Percentiles rank a stretch among this genome's conserved stretches.
phyloP scores from a whole-genome alignment of 2,797 vertebrate genomes.

The Xenopus petersii region DNA sequence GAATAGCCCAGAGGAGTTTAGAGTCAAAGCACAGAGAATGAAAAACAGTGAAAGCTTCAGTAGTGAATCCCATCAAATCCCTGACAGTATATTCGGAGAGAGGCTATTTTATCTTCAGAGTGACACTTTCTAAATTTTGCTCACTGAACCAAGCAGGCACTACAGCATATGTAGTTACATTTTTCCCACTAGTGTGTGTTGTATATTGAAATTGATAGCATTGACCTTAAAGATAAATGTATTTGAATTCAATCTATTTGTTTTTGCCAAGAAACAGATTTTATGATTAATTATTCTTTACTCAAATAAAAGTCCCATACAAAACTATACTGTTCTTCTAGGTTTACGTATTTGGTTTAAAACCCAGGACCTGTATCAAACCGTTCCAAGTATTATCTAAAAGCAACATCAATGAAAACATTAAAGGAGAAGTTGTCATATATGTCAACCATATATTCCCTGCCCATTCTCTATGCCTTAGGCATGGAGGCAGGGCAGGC shows the following conservation, averaged over 20 bases:
- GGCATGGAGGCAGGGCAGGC: no score
- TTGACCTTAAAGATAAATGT: constrained; percentile 51
- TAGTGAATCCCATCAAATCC: constrained; percentile 53
- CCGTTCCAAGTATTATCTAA: no score
- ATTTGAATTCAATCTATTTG: constrained; percentile 45
- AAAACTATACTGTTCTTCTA: no score
- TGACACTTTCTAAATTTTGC: constrained; percentile 55
- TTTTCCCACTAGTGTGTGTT: constrained; percentile 26
- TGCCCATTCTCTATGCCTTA: no score
- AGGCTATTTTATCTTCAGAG: constrained; percentile 62
- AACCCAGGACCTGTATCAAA: no score
- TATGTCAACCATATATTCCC: no score
- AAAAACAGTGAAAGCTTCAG: constrained; percentile 56
- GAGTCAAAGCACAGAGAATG: constrained; percentile 57
- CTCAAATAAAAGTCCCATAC: no score
- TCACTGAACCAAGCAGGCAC: constrained; percentile 54
- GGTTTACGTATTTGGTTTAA: no score
- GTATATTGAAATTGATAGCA: constrained; percentile 50
- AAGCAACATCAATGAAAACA: no score
- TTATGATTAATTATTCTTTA: constrained; percentile 1
- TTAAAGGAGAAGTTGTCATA: no score
- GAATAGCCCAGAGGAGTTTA: constrained; percentile 61
- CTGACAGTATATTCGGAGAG: constrained; percentile 60
- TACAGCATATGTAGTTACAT: constrained; percentile 33
- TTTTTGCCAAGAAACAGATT: constrained; percentile 12